Base-by-base conservation (phyloP, 2,113 vertebrate species). In the Herpailurus yagouaroundi region DNA sequence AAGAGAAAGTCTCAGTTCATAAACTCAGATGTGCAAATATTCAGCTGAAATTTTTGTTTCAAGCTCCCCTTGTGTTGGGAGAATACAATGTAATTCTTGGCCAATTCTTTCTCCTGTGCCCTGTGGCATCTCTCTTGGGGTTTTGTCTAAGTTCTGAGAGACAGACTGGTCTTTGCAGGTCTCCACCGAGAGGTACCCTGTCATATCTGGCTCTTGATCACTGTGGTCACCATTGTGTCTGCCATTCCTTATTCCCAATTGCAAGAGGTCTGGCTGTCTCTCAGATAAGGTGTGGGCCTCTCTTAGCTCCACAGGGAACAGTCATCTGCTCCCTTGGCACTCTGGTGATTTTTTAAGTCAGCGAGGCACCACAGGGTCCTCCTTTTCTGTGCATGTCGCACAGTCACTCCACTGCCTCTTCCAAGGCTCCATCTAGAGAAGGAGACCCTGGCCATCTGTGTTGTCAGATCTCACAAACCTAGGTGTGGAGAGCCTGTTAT, bases 181-280 rank as follows among this genome's bases (percentile, higher is more conserved):
- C 74, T 90, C 60, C 38, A 6, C 36, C 36, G 48, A 80, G 66
- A 55, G 1, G 12, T 14, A 7, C 45, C n/a, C 79, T 63, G 21
- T 45, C 18, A 60, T 79, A 0, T 12, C 19, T 25, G 63, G 52
- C 10, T 60, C 69, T 89, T 63, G 50, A 41, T n/a, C 45, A 48
- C 1, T 16, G 8, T 0, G 0, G 63, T 74, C 60, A 29, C 33
- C 10, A 4, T 12, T 18, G 7, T 45, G 12, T 3, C 91, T 76
- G 76, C 41, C 12, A 2, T 52, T 74, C 25, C 69, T 93, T 38
- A 33, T 52, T 88, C 48, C 60, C 38, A 6, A 4, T 33, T 27
- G 25, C 68, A 45, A 50, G 33, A 63, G 4, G 16, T 38, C 92
- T 50, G 68, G 55, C 41, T 64, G 11, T 19, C 36, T 86, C 29